phyloP scores from a whole-genome alignment of 1,140 invertebrate genomes.

The Rhynchophorus ferrugineus region DNA sequence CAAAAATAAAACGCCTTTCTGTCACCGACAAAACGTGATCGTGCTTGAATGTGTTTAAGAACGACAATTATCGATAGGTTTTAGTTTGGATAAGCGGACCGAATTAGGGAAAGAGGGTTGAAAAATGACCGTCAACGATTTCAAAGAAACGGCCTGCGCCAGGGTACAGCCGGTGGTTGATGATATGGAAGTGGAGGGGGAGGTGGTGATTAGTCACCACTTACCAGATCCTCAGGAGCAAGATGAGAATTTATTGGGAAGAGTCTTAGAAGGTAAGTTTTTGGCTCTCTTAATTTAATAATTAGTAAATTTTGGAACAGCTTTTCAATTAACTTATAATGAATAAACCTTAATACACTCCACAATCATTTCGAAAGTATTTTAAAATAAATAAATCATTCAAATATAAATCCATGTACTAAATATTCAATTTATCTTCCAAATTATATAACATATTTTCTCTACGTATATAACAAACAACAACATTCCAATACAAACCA shows the following conservation, averaged over 20 bases:
- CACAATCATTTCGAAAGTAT: no score
- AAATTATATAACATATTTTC: no score
- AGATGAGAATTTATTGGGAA: constrained; percentile 49
- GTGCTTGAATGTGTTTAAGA: no score
- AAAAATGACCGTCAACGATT: constrained; percentile 40
- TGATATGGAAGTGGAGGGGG: constrained; percentile 29
- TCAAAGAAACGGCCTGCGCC: constrained; percentile 37
- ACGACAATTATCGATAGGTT: no score
- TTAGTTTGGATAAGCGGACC: no score
- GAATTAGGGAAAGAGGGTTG: background rate
- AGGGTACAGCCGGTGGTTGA: constrained; percentile 28
- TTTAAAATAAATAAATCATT: no score
- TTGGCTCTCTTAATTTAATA: constrained; percentile 2
- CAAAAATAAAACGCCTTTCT: background rate
- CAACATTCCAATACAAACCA: no score
- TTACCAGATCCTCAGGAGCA: constrained; percentile 39
- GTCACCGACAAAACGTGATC: background rate
- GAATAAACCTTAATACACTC: no score
- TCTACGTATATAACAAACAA: no score
- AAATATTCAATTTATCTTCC: no score
- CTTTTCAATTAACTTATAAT: no score
- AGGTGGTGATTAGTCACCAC: constrained; percentile 23
- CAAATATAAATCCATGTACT: no score
- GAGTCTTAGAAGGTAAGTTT: constrained; percentile 49
- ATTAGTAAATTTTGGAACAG: constrained; percentile 7